Evolutionary conservation across 1,140 invertebrate species (phyloP).

Genomic region (Trachymyrmex cornetzi): DNA sequence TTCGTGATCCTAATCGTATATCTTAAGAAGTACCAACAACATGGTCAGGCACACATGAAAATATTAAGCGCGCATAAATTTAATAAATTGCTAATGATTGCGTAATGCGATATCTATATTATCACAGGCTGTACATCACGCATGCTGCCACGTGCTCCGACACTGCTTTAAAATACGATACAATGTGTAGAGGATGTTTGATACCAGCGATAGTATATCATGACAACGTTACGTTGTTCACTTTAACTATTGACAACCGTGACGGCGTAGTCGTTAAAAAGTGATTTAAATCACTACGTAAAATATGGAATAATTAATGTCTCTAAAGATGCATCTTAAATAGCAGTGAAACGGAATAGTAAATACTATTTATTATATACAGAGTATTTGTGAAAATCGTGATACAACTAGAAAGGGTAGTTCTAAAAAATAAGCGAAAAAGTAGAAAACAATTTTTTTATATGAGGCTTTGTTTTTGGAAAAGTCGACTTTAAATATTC

Average conservation of each 20-base stretch:
- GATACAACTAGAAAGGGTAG: too few species aligned
- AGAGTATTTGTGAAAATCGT: too few species aligned
- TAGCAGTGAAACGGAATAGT: background rate
- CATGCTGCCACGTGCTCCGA: constrained; percentile 8
- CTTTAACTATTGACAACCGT: background rate
- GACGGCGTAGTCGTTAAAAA: background rate
- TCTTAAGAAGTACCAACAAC: background rate
- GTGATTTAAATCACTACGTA: background rate
- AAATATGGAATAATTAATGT: background rate
- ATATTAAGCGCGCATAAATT: constrained; percentile 3
- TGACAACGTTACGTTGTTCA: constrained; percentile 11
- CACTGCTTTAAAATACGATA: background rate
- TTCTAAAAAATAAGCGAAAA: too few species aligned
- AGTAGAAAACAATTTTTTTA: too few species aligned
- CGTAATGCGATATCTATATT: constrained; percentile 19
- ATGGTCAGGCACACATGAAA: background rate
- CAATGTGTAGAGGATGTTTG: background rate
- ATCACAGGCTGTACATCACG: constrained; percentile 18
- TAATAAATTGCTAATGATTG: constrained; percentile 14
- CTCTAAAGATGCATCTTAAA: background rate
- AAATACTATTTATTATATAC: background rate
- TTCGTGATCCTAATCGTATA: background rate
- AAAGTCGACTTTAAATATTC: too few species aligned
- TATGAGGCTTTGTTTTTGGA: too few species aligned
- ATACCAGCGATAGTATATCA: background rate